A percentile compares a stretch with the other conserved stretches of the same genome.
phyloP scores from a whole-genome alignment of 2,888 invertebrate genomes.

The Pemphredon lugubris region DNA sequence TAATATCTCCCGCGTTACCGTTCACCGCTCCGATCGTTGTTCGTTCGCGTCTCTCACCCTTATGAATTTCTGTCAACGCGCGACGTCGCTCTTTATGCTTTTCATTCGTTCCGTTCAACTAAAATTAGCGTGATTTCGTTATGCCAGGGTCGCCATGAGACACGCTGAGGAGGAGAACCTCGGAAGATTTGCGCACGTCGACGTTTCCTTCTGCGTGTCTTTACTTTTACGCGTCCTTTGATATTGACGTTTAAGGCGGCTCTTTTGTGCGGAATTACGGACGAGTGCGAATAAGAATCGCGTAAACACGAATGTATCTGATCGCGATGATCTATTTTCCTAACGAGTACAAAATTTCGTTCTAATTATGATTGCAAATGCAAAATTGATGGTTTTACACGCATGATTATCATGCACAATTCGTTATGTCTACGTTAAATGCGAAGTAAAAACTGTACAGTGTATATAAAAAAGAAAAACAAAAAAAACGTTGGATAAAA shows the following conservation, averaged over 20 bases:
- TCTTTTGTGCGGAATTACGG: neutral
- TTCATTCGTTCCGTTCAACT: conserved; percentile 31
- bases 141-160: conserved; percentile 44
- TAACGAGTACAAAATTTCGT: too few relatives aligned
- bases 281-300: neutral
- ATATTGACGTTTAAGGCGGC: neutral
- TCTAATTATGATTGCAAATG: too few relatives aligned
- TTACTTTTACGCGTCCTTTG: neutral
- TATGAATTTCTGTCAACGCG: conserved; percentile 4
- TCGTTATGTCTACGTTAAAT: conserved; percentile 4
- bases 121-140: conserved; percentile 58
- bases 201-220: conserved; percentile 1
- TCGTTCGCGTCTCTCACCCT: conserved; percentile 23
- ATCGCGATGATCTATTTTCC: too few relatives aligned
- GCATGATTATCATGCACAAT: neutral
- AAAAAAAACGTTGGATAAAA: conserved; percentile 1
- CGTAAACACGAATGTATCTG: too few relatives aligned
- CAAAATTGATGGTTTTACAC: neutral
- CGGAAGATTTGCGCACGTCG: conserved; percentile 31
- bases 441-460: neutral
- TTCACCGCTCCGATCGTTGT: neutral
- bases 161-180: conserved; percentile 6
- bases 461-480: too few relatives aligned
- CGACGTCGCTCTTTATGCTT: conserved; percentile 6
- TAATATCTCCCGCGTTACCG: too few relatives aligned